Evolutionary conservation across 2,797 vertebrate species (phyloP).

Genomic region (Spheniscus humboldti): DNA sequence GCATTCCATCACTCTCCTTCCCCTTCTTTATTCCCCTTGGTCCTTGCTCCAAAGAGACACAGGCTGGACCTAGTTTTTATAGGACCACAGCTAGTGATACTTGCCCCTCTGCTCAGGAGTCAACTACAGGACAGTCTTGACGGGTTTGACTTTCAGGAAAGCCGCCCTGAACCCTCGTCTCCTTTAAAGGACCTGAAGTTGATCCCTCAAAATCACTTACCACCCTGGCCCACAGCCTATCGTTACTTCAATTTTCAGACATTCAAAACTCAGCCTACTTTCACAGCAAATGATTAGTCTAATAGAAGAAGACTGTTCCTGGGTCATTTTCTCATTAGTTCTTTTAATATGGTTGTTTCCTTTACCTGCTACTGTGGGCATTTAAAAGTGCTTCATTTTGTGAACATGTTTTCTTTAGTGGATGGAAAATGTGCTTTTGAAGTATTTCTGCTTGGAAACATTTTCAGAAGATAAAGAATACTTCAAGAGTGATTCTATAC

Average conservation of each 20-base stretch:
- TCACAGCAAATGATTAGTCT: not conserved
- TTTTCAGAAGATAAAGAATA: constrained; percentile 40
- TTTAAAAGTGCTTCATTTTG: constrained; percentile 11
- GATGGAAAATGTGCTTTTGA: constrained; percentile 19
- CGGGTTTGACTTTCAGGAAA: not conserved
- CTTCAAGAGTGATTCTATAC: constrained; percentile 39
- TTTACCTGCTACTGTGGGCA: not conserved
- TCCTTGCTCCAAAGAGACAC: not conserved
- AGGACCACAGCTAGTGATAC: not conserved
- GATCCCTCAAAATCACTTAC: not conserved
- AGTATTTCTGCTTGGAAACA: constrained; percentile 45
- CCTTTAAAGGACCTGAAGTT: not conserved
- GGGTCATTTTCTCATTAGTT: not conserved
- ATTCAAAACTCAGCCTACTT: not conserved
- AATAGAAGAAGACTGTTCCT: not conserved
- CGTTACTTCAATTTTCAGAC: not conserved
- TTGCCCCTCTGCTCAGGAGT: not conserved
- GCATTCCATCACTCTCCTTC: not conserved
- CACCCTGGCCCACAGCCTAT: not conserved
- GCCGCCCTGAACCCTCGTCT: fast-evolving
- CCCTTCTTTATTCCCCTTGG: not conserved
- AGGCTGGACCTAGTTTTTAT: not conserved
- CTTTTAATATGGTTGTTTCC: not conserved
- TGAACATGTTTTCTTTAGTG: not conserved
- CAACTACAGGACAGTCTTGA: not conserved